Conservation (phyloP, 1,140 invertebrate species). For the Sitodiplosis mosellana region DNA sequence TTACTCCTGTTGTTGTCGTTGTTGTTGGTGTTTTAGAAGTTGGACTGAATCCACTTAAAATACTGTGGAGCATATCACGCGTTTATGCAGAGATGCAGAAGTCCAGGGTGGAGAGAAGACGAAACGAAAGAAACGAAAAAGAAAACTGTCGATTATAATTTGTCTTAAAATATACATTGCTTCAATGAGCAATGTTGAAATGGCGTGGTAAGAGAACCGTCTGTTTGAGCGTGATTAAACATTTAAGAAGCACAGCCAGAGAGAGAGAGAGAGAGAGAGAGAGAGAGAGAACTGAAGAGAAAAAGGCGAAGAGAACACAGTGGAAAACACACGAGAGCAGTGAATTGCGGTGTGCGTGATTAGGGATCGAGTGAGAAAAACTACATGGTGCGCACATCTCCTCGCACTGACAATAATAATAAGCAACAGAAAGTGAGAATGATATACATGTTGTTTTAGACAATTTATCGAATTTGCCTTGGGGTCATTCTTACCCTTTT, state of each 20-base stretch:
- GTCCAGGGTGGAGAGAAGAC: no score
- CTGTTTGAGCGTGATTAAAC: no score
- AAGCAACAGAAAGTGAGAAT: background rate
- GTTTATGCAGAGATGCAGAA: background rate
- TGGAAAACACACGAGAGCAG: background rate
- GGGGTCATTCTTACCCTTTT: no score
- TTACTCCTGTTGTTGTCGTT: no score
- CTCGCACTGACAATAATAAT: background rate
- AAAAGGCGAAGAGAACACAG: no score
- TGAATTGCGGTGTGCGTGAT: background rate
- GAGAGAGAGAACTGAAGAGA: background rate
- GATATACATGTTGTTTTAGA: no score
- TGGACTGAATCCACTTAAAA: no score
- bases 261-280: background rate
- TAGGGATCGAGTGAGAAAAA: background rate
- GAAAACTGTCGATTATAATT: background rate
- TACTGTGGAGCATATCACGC: background rate
- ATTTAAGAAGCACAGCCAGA: background rate
- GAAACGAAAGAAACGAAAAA: background rate
- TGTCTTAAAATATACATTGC: background rate
- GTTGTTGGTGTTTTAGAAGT: no score
- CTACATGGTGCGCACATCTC: background rate
- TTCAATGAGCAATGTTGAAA: no score
- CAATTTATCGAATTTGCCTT: no score
- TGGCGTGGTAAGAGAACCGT: background rate